phyloP scores from a whole-genome alignment of 2,113 vertebrate species.

The Cavia aperea region DNA sequence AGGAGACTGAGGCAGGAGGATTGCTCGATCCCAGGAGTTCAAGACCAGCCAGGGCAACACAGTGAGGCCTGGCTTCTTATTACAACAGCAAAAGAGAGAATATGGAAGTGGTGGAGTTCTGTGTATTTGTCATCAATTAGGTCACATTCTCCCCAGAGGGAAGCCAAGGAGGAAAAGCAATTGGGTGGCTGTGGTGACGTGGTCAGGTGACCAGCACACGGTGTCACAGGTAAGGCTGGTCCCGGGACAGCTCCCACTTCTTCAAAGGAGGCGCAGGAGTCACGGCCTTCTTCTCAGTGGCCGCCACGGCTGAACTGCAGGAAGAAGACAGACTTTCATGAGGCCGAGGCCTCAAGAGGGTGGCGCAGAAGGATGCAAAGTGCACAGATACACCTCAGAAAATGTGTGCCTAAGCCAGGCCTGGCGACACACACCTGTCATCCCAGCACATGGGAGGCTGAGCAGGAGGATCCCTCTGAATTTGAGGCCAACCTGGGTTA shows the following conservation, averaged over 20 bases:
- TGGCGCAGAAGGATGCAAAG: rapidly evolving
- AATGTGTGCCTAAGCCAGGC: not conserved
- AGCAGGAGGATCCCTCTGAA: not conserved
- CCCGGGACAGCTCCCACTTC: slow-evolving; percentile 83
- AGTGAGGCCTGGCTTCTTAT: not conserved
- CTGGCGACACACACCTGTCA: rapidly evolving
- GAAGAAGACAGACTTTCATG: not conserved
- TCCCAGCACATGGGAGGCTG: not conserved
- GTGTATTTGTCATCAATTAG: slow-evolving; percentile 51
- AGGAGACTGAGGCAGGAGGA: not conserved
- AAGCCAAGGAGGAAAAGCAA: not conserved
- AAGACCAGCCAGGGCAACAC: not conserved
- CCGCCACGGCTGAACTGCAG: slow-evolving; percentile 73
- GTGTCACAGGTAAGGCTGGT: slow-evolving; percentile 88
- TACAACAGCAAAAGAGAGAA: not conserved
- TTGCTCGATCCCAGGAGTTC: not conserved
- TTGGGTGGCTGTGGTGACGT: not conserved
- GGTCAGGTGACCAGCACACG: rapidly evolving
- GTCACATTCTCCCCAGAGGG: not conserved
- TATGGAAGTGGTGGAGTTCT: not conserved
- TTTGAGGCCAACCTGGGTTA: not conserved
- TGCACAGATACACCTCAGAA: not conserved
- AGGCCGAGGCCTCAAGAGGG: not conserved
- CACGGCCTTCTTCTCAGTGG: slow-evolving; percentile 78
- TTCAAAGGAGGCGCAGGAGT: slow-evolving; percentile 76